Percentiles rank a stretch among this genome's conserved stretches.
Evolutionary conservation across 2,797 vertebrate species (phyloP).

Genomic region (Pangasius larnaudii): DNA sequence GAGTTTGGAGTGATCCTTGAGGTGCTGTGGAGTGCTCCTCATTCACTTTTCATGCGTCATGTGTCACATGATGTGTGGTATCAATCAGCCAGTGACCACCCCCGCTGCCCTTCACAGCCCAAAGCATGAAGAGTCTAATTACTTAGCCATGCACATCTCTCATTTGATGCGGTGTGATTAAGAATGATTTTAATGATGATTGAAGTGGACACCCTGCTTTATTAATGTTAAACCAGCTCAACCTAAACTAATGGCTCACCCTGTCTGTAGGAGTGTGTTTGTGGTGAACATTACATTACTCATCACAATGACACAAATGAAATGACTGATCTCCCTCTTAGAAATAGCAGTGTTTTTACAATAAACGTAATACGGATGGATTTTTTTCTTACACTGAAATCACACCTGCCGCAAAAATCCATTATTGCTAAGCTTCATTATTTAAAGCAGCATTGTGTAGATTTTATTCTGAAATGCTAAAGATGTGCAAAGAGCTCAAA

Average conservation of each 20-base stretch:
- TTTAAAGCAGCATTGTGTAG: neutral
- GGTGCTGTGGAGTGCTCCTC: slow-evolving; percentile 37
- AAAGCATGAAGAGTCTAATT: slow-evolving; percentile 13
- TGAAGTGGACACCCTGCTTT: slow-evolving; percentile 24
- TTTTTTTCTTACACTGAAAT: slow-evolving; percentile 1
- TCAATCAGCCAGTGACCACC: slow-evolving; percentile 39
- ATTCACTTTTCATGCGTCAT: slow-evolving; percentile 39
- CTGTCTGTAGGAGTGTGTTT: neutral
- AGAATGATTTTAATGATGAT: slow-evolving; percentile 38
- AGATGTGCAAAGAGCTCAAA: neutral
- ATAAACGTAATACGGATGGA: neutral
- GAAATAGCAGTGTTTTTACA: neutral
- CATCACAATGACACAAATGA: neutral
- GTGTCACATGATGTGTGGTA: neutral
- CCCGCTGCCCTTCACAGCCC: slow-evolving; percentile 33
- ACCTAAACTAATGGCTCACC: neutral
- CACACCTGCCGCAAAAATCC: neutral
- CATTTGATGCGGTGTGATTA: slow-evolving; percentile 4
- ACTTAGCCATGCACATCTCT: slow-evolving; percentile 35
- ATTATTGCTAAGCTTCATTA: neutral
- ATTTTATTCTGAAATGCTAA: neutral
- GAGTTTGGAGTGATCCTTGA: slow-evolving; percentile 28
- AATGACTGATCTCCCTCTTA: neutral
- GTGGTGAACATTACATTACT: neutral
- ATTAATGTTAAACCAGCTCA: slow-evolving; percentile 22